Conservation (phyloP, 2,797 vertebrate genomes). For the Poecile montanus region DNA sequence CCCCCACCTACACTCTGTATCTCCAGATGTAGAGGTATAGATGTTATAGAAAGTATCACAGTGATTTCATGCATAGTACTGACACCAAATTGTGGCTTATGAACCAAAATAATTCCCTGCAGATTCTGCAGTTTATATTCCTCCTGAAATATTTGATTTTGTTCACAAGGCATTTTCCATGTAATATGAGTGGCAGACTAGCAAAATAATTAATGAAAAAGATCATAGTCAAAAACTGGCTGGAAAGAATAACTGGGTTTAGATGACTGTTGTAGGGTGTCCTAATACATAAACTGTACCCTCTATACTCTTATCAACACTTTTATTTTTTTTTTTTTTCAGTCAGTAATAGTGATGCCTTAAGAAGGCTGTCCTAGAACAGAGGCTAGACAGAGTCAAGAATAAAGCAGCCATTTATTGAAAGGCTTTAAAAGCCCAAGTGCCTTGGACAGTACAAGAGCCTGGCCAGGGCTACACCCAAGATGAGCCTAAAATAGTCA, state of each 20-base stretch:
- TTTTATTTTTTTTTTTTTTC: not conserved
- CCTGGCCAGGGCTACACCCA: no score
- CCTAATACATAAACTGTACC: not conserved
- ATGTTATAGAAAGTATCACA: not conserved
- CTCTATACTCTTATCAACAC: not conserved
- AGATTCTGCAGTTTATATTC: not conserved
- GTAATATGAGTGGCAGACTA: not conserved
- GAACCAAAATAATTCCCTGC: not conserved
- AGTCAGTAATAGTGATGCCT: not conserved
- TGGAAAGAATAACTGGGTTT: not conserved
- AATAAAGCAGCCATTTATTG: no score
- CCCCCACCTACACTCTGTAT: rapidly evolving
- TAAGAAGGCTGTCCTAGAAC: no score
- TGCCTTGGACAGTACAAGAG: no score
- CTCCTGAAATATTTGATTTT: not conserved
- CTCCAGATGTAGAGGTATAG: not conserved
- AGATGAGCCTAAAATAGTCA: no score
- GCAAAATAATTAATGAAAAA: not conserved
- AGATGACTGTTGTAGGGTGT: not conserved
- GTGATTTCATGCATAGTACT: not conserved
- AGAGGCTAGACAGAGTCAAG: no score
- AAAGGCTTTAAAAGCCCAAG: no score
- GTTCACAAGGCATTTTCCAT: not conserved
- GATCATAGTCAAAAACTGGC: not conserved
- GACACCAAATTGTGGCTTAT: not conserved